Conservation (phyloP, 2,888 invertebrate genomes). For the Dorcus hopei region DNA sequence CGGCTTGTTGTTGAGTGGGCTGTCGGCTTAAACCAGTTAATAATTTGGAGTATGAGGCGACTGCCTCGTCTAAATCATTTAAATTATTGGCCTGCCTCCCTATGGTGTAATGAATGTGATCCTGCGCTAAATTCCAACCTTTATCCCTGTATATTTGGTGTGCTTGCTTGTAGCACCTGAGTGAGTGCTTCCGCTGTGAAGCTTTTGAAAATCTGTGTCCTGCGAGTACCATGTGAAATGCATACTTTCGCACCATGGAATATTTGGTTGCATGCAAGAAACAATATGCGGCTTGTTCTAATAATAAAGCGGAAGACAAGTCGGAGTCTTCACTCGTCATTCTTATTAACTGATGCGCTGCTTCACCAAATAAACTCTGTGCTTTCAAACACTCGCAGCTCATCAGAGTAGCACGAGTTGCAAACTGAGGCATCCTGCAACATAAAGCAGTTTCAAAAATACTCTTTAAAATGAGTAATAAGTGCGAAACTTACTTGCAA, state of each 20-base stretch:
- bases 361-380: conserved; percentile 78
- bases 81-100: conserved; percentile 85
- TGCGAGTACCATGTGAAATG: conserved; percentile 94
- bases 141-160: conserved; percentile 70
- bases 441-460: background rate
- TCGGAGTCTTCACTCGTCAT: conserved; percentile 99
- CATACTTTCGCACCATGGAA: conserved; percentile 85
- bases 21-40: conserved; percentile 69
- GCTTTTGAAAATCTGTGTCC: conserved; percentile 94
- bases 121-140: conserved; percentile 90
- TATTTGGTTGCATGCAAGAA: conserved; percentile 68
- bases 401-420: conserved; percentile 85
- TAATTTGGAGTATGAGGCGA: conserved; percentile 74
- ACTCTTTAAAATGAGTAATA: background rate
- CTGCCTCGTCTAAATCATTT: conserved; percentile 67
- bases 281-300: conserved; percentile 94
- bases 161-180: conserved; percentile 89
- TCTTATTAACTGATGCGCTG: conserved; percentile 90
- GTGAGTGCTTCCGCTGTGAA: conserved; percentile 86
- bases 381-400: conserved; percentile 84
- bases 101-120: conserved; percentile 93
- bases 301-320: conserved; percentile 84
- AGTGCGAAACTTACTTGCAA: conserved; percentile 65
- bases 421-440: conserved; percentile 82
- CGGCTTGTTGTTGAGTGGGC: conserved; percentile 69